These are phyloP conservation scores for Takifugu rubripes DNA, from an alignment of 2,797 vertebrate species.

Conservation along the genomic window DNA sequence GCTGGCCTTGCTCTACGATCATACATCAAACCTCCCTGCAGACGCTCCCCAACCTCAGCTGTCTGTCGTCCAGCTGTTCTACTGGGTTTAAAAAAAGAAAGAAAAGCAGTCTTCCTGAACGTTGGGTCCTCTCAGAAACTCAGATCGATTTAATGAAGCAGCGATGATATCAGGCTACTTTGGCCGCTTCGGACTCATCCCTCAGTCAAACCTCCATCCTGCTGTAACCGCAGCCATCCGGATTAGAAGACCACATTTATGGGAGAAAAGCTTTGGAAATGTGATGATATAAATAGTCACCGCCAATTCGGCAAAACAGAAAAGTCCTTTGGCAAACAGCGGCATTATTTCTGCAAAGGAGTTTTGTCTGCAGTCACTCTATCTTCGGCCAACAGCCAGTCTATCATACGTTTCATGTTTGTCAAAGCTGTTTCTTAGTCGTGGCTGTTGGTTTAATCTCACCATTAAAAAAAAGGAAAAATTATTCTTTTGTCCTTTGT, in stretches of 20 bases:
- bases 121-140: slow-evolving; percentile 7
- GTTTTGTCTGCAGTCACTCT: not conserved
- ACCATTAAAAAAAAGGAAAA: too few species aligned
- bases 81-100: not conserved
- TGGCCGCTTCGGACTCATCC: slow-evolving; percentile 27
- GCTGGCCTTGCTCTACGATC: too few species aligned
- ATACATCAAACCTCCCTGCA: too few species aligned
- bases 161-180: slow-evolving; percentile 59
- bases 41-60: not conserved
- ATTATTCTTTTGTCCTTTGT: too few species aligned
- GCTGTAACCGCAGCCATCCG: slow-evolving; percentile 43
- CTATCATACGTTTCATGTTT: too few species aligned
- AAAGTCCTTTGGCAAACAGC: slow-evolving; percentile 6
- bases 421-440: too few species aligned
- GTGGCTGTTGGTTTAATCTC: too few species aligned
- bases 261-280: slow-evolving; percentile 21
- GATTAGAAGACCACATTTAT: slow-evolving; percentile 31
- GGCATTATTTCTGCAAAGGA: not conserved
- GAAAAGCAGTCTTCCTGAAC: not conserved
- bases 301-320: slow-evolving; percentile 1
- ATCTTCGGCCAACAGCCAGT: not conserved
- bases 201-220: slow-evolving; percentile 36
- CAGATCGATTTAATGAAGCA: slow-evolving; percentile 43
- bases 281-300: slow-evolving; percentile 24
- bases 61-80: slow-evolving; percentile 5